phyloP scores from a whole-genome alignment of 2,113 vertebrate genomes.

The Zosterops hypoxanthus region DNA sequence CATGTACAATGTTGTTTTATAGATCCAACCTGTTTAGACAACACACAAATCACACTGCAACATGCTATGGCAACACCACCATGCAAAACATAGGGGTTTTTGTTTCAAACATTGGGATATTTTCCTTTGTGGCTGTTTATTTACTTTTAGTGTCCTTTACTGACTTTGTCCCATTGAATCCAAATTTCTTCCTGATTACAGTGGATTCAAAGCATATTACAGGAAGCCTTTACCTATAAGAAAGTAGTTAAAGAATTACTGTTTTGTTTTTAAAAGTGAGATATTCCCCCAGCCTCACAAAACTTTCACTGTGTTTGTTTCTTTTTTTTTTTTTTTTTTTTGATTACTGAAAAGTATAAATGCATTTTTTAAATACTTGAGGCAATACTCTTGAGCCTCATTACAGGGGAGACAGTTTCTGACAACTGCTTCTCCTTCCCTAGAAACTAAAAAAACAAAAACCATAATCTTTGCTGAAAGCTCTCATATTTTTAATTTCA shows the following conservation, averaged over 20 bases:
- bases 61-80: slow-evolving; percentile 64
- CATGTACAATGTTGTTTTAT: slow-evolving; percentile 2
- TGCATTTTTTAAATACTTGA: background rate
- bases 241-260: slow-evolving; percentile 50
- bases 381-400: background rate
- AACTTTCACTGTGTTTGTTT: background rate
- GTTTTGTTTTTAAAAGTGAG: slow-evolving; percentile 39
- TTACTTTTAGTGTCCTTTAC: slow-evolving; percentile 47
- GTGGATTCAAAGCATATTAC: slow-evolving; percentile 52
- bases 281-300: slow-evolving; percentile 12
- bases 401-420: background rate
- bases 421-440: slow-evolving; percentile 20
- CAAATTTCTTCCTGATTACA: slow-evolving; percentile 51
- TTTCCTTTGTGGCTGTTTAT: slow-evolving; percentile 47
- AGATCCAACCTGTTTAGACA: slow-evolving; percentile 41
- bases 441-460: slow-evolving; percentile 68
- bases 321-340: background rate
- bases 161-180: slow-evolving; percentile 55
- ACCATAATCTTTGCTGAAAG: slow-evolving; percentile 70
- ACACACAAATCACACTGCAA: slow-evolving; percentile 57
- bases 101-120: slow-evolving; percentile 56
- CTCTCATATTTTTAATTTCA: slow-evolving; percentile 63
- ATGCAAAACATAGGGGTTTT: slow-evolving; percentile 69
- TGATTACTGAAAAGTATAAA: background rate
- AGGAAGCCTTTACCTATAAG: slow-evolving; percentile 58